Evolutionary conservation across 2,113 vertebrate species (phyloP), one percentile per base, ranked within the genome.

Genomic region (Oncorhynchus clarkii): DNA sequence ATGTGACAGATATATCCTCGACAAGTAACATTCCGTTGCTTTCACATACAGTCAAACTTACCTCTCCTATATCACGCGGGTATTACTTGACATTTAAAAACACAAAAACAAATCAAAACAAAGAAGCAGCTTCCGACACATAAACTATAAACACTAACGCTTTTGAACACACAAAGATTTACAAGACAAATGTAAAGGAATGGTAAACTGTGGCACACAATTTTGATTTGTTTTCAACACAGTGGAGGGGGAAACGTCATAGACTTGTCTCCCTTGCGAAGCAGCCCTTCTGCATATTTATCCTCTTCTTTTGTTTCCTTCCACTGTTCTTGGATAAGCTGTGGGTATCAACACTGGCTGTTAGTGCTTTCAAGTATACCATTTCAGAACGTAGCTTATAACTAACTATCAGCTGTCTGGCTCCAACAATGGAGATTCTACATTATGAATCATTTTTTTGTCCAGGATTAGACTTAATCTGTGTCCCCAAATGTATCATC

Each of bases 191-290:
- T 59, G 20, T 65, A 71, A 51, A 82, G 71, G 72, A 75, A 48
- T 39, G 24, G 66, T 66, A 72, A 77, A 82, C 51, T 67, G 88
- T 91, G 89, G 78, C 69, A 92, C 89, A 91, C 82, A 90, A 92
- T 92, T 88, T 73, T 79, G 84, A 89, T 90, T 88, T 70, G 0
- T 87, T 84, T 89, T 89, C 86, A 92, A 88, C 87, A 91, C 93
- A 82, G 72, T 79, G 65, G 91, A 78, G 75, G 87, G 91, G 90
- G 65, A 90, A 84, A 88, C 86, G 84, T 96, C 92, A 95, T 87
- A 96, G 91, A 93, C 94, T 94, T 88, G 93, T 95, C 89, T 95
- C 94, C 81, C 92, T 93, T 90, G 94, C 94, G 84, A 95, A 84
- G 89, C 91, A 84, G 89, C 91, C 91, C 90, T 93, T 94, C n/a